Conservation (phyloP, 2,888 invertebrate genomes). For the Trissolcus japonicus region DNA sequence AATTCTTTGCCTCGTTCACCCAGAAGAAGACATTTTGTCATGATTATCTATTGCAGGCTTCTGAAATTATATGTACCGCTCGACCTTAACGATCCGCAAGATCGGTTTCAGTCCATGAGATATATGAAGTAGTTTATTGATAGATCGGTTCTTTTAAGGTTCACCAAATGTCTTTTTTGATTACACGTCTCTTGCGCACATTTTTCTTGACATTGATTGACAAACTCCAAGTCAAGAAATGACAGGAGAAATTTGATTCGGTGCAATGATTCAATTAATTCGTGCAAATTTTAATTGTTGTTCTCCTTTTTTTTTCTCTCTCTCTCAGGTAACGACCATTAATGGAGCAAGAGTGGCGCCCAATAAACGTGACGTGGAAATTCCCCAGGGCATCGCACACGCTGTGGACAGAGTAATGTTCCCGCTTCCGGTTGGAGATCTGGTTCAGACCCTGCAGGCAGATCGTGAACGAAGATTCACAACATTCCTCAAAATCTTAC, state of each 20-base stretch:
- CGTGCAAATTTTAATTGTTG: too few relatives aligned
- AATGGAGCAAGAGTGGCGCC: constrained; percentile 89
- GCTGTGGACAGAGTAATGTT: constrained; percentile 92
- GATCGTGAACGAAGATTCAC: constrained; percentile 89
- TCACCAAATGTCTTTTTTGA: too few relatives aligned
- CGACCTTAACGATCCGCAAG: constrained; percentile 1
- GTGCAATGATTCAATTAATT: too few relatives aligned
- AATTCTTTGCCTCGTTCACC: constrained; percentile 59
- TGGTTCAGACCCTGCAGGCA: constrained; percentile 89
- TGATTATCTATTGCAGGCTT: constrained; percentile 13
- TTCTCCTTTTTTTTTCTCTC: too few relatives aligned
- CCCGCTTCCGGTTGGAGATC: constrained; percentile 90
- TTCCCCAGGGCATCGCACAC: constrained; percentile 91
- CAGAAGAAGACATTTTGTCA: constrained; percentile 32
- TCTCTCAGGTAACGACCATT: constrained; percentile 84
- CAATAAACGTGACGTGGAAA: constrained; percentile 89
- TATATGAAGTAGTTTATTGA: background rate
- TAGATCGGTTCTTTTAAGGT: background rate
- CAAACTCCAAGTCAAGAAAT: too few relatives aligned
- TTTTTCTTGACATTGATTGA: too few relatives aligned
- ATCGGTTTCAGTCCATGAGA: background rate
- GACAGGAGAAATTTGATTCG: too few relatives aligned
- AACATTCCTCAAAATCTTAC: constrained; percentile 86
- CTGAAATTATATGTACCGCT: constrained; percentile 10
- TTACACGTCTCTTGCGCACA: too few relatives aligned